Evolutionary conservation across 2,797 vertebrate genomes (phyloP).

Genomic region (Manis pentadactyla): DNA sequence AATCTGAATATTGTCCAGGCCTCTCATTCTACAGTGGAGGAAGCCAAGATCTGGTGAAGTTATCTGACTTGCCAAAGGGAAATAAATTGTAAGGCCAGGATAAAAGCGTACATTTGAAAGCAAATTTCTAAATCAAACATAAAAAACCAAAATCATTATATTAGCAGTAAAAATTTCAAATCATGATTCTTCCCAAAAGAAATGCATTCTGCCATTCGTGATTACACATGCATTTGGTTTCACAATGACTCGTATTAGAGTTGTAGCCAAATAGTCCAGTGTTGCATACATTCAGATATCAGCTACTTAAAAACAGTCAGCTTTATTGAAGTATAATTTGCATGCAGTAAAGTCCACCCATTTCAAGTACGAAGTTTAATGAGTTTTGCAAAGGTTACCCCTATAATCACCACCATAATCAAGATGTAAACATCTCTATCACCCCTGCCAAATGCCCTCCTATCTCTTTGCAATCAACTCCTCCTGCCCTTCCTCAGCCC

Average conservation of each 20-base stretch:
- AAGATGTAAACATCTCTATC: too few species aligned
- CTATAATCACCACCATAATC: too few species aligned
- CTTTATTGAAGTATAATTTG: background rate
- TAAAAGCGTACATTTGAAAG: background rate
- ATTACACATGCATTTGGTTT: background rate
- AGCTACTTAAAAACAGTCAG: background rate
- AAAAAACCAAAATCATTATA: background rate
- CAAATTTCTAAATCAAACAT: slow-evolving; percentile 42
- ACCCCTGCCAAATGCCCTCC: background rate
- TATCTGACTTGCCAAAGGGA: slow-evolving; percentile 18
- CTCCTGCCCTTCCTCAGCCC: background rate
- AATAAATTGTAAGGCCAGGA: background rate
- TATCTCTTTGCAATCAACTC: background rate
- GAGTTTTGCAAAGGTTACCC: background rate
- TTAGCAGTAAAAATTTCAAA: background rate
- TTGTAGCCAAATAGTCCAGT: background rate
- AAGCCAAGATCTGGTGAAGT: background rate
- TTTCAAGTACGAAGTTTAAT: slow-evolving; percentile 16
- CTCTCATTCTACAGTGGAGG: background rate
- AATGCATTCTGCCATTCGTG: background rate
- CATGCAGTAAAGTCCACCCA: background rate
- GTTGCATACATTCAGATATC: background rate
- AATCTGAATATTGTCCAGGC: background rate
- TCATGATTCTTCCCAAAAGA: background rate
- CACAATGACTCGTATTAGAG: background rate